These are phyloP conservation scores for Trochalopteron elliotii DNA, from an alignment of 2,113 vertebrate genomes.

Conservation along the genomic window DNA sequence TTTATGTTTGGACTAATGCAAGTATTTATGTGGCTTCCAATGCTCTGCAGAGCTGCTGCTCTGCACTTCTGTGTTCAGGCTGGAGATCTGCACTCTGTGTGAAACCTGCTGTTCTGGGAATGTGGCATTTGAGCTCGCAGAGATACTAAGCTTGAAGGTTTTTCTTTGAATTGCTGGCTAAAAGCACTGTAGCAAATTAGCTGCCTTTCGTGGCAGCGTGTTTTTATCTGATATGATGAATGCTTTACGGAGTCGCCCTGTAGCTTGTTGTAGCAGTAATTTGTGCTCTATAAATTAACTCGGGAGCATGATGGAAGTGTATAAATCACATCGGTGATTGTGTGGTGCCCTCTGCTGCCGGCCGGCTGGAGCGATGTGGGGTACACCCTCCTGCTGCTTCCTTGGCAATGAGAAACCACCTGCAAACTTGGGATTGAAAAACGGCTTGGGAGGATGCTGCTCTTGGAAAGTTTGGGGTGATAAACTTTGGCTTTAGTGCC, in stretches of 20 bases:
- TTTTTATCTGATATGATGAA: constrained; percentile 34
- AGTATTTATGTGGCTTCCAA: neutral
- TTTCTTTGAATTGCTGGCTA: neutral
- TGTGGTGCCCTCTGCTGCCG: constrained; percentile 66
- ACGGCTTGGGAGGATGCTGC: neutral
- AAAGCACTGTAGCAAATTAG: neutral
- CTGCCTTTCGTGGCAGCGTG: neutral
- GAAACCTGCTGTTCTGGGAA: neutral
- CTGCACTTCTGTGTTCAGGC: neutral
- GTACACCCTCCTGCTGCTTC: neutral
- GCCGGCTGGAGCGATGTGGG: neutral
- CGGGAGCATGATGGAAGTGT: neutral
- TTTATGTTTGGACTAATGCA: neutral
- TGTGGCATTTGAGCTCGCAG: neutral
- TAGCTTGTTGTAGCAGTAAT: constrained; percentile 55
- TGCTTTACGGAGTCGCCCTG: constrained; percentile 33
- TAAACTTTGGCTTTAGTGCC: neutral
- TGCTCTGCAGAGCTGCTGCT: neutral
- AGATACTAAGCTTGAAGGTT: neutral
- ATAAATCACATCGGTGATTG: constrained; percentile 61
- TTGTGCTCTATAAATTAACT: constrained; percentile 57
- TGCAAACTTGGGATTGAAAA: neutral
- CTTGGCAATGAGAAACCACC: neutral
- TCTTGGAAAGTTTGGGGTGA: neutral
- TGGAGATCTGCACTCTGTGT: fast-evolving